Base-by-base conservation (phyloP, 2,113 vertebrate genomes). In the Bucco capensis region DNA sequence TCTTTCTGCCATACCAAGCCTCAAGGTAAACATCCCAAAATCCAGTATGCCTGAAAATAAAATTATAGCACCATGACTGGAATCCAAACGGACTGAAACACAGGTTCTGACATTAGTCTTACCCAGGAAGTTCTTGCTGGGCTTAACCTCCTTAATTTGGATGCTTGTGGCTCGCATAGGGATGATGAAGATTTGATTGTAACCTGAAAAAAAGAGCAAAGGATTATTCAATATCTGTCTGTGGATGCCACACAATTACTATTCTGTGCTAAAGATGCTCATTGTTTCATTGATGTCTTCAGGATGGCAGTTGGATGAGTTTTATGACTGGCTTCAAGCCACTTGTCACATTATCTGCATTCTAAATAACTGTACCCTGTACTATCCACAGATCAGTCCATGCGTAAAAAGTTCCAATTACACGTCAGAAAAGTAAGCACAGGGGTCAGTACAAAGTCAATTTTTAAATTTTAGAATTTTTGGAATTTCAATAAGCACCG, bases 101-200 rank as follows among this genome's bases (percentile, higher is more conserved):
- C 28, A 89, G 47, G 25, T 84, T 87, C 46, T 56, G 33, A 83
- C 27, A 81, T 50, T 35, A 84, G 13, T 88, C 97, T 97, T 96
- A 99, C 99, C 98, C n/a, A 99, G 87, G 67, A 99, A 99, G 91
- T 99, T 99, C 46, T 98, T 98, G 88, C 98, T 98, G n/a, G 99
- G 97, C 3, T 95, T 95, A 4, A 96, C 97, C 87, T 99, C 99
- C 93, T 98, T 98, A 65, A 99, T 98, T 73, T 44, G 98, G 84
- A 99, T 98, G 89, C 98, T 98, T 24, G 98, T 99, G 50, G 99
- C 98, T 75, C 99, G 99, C 46, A 96, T 71, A 1, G 99, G 99
- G 74, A 99, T 98, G 83, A 98, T 97, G 83, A 99, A 98, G 87
- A 99, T 98, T 95, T 98, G 99, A 97, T 99, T 99, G 96, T 99